Base-by-base conservation (phyloP, 2,113 vertebrate species). In the Gobiocypris rarus region DNA sequence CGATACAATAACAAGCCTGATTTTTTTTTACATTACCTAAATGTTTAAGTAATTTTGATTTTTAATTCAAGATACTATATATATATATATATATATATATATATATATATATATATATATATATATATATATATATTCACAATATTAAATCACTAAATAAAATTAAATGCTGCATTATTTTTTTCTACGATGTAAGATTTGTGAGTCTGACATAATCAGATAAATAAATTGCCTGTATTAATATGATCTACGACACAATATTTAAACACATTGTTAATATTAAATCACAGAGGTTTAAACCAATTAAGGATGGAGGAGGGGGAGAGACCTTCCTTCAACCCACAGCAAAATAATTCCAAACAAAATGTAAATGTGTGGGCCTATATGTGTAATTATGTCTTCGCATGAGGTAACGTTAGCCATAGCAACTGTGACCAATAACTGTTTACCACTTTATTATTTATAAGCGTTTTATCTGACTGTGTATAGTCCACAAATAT, bases 331-430 rank as follows among this genome's bases (percentile, higher is more conserved):
- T 26, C 13, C 13, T 63, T 38, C 8, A 69, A 38, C 31, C 17
- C 15, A 31, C 7, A 17, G 3, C 14, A 54, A 54, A 54, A 54
- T 2, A 19, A 54, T 19, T 54, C 6, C 17, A 54, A 54, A 54
- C 15, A 3, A 45, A 45, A 45, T 11, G 10, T 45, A n/a, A n/a
- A 52, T 6, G 50, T 52, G 15, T 52, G 2, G 15, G 15, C 50
- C 31, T 31, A 31, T 31, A 31, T 31, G 31, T 31, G 31, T 31
- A 31, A 3, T n/a, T n/a, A n/a, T n/a, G n/a, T n/a, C n/a, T n/a
- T n/a, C 69, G 19, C 31, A 4, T 74, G n/a, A 74, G 70, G 70
- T 74, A n/a, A n/a, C n/a, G n/a, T n/a, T n/a, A 74, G 48, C 70
- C 69, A 71, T 43, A 71, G 69, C 34, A 71, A 71, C n/a, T n/a